Base-by-base conservation (phyloP, 2,113 vertebrate genomes). In the Ophiodon elongatus region DNA sequence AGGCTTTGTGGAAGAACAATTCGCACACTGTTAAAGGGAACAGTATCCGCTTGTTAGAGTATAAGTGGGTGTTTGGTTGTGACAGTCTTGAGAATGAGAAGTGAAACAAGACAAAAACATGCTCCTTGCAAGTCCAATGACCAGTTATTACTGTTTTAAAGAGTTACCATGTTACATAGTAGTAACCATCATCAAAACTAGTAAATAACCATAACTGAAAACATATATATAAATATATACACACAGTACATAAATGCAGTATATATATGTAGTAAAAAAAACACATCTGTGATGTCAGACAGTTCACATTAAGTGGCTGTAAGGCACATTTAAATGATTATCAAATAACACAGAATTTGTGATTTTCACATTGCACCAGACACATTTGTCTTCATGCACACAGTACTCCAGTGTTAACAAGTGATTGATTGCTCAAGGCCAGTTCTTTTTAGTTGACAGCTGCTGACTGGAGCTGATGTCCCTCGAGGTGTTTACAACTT, bases 251-350 rank as follows among this genome's bases (percentile, higher is more conserved):
- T 25, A 70, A 27, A 60, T 33, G 68, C 25, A 85, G 57, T 56
- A 52, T 47, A 25, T 35, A 29, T 62, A 27, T 50, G 60, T 33
- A 43, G 33, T 35, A 74, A 47, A 45, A 68, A n/a, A 47, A 19
- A 71, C 33, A 66, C 9, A 82, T 62, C n/a, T 75, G 25, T 81
- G 57, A 72, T 82, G 76, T 56, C 62, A 73, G 8, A 64, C 54
- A 27, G 50, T 84, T 85, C 54, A 70, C 76, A 84, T 50, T 3
- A 5, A 71, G 23, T 68, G 73, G 62, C 56, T 80, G n/a, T 85
- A 92, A 92, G 89, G 89, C 91, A 92, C 91, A 87, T 86, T 74
- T 56, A 84, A 79, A 69, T 80, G 1, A 29, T 65, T 57, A 75
- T 64, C 59, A 83, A 43, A 89, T 54, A 31, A 67, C 27, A 81